phyloP scores from a whole-genome alignment of 64 coral and sea anemone genomes.

The Trachythela sp. region DNA sequence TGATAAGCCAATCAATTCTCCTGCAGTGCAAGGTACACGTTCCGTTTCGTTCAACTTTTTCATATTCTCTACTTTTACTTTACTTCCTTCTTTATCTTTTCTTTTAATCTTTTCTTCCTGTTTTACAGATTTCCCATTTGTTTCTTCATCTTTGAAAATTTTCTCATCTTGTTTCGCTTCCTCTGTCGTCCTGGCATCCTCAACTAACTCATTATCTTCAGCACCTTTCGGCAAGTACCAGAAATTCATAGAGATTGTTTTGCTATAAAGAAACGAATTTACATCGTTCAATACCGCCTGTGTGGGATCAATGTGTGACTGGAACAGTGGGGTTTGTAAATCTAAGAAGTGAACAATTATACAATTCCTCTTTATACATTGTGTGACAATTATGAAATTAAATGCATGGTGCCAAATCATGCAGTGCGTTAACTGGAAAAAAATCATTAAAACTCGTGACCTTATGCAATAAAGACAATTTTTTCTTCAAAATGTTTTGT shows the following conservation, averaged over 20 bases:
- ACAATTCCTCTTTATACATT: too few relatives aligned
- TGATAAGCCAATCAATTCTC: conserved; percentile 21
- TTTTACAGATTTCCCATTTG: not conserved
- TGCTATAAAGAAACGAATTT: not conserved
- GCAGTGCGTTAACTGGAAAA: too few relatives aligned
- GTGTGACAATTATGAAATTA: too few relatives aligned
- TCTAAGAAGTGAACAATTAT: too few relatives aligned
- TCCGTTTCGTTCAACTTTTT: not conserved
- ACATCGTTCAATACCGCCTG: not conserved
- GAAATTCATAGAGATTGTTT: conserved; percentile 4
- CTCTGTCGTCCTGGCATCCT: not conserved
- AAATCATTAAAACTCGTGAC: too few relatives aligned
- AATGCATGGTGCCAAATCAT: too few relatives aligned
- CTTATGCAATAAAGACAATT: too few relatives aligned
- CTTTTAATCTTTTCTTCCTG: not conserved
- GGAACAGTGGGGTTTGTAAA: too few relatives aligned
- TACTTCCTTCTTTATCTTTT: not conserved
- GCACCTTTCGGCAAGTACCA: not conserved
- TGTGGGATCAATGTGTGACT: too few relatives aligned
- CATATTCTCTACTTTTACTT: not conserved
- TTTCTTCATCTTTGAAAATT: not conserved
- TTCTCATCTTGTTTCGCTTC: not conserved
- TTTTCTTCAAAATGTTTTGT: too few relatives aligned
- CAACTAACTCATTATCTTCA: not conserved
- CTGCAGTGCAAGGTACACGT: not conserved